A percentile compares a stretch with the other conserved stretches of the same genome.
Evolutionary conservation across 2,888 invertebrate species (phyloP).

Genomic region (Seladonia tumulorum): DNA sequence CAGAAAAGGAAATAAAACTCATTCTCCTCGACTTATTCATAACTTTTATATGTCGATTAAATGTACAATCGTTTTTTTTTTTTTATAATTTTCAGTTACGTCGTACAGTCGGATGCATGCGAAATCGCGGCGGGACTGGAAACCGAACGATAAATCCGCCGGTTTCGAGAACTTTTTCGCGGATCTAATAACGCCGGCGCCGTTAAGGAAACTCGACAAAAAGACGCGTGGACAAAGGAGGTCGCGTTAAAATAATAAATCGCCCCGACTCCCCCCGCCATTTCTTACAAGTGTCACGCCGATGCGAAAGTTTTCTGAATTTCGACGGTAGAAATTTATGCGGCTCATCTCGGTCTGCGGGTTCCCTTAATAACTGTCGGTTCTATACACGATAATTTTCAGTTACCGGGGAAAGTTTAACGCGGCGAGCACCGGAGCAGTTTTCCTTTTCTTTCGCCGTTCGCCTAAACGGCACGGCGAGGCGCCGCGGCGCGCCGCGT

Average conservation of each 20-base stretch:
- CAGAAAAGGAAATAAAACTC: too few species aligned
- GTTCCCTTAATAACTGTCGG: slow-evolving; percentile 35
- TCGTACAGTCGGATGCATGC: not conserved
- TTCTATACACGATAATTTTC: slow-evolving; percentile 50
- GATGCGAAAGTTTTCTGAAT: slow-evolving; percentile 15
- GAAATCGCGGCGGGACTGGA: not conserved
- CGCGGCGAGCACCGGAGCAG: slow-evolving; percentile 18
- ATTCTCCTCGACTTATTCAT: too few species aligned
- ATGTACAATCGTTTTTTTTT: too few species aligned
- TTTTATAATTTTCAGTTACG: too few species aligned
- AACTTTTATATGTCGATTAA: too few species aligned
- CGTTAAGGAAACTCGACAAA: not conserved
- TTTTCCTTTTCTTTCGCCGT: slow-evolving; percentile 32
- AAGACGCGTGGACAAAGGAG: slow-evolving; percentile 16
- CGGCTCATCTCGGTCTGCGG: slow-evolving; percentile 9
- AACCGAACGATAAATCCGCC: not conserved
- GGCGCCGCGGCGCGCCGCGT: slow-evolving; percentile 37
- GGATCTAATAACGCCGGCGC: not conserved
- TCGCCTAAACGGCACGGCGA: slow-evolving; percentile 38
- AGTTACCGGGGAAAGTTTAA: slow-evolving; percentile 39
- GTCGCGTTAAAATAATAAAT: slow-evolving; percentile 43
- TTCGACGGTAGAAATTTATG: slow-evolving; percentile 23
- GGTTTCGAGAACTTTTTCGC: not conserved
- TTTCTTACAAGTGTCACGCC: slow-evolving; percentile 2
- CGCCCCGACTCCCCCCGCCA: not conserved